A percentile compares a stretch with the other conserved stretches of the same genome.
Evolutionary conservation across 1,140 invertebrate species (phyloP).

Genomic region (Popillia japonica): DNA sequence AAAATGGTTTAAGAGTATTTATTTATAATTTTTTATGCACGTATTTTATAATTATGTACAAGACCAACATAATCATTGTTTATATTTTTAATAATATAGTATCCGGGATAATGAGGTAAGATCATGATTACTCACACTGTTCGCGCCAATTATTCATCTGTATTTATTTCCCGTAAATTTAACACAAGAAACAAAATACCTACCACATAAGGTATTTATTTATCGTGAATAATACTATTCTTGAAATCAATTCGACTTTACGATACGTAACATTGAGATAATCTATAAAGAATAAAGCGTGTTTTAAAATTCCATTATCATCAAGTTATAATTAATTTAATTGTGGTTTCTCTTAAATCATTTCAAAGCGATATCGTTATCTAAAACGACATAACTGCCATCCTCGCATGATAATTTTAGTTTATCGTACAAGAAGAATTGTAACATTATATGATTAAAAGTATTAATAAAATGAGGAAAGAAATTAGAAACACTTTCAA

Average conservation of each 20-base stretch:
- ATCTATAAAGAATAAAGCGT: neutral
- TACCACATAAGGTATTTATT: neutral
- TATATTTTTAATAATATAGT: neutral
- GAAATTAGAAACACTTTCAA: too few relatives aligned
- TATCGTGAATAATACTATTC: conserved; percentile 17
- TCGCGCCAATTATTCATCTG: conserved; percentile 1
- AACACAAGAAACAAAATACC: too few relatives aligned
- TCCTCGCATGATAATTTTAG: neutral
- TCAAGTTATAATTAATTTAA: neutral
- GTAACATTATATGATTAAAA: neutral
- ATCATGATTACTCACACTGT: neutral
- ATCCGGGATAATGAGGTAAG: neutral
- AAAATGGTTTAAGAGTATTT: too few relatives aligned
- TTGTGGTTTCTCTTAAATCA: neutral
- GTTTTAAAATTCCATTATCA: neutral
- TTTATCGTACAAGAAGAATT: conserved; percentile 1
- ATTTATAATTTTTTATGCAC: neutral
- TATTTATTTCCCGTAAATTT: neutral
- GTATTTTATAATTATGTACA: neutral
- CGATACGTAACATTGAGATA: neutral
- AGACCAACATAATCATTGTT: neutral
- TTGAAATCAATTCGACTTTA: neutral
- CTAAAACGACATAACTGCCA: conserved; percentile 1
- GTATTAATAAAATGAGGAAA: too few relatives aligned
- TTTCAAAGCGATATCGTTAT: neutral